A percentile compares a stretch with the other conserved stretches of the same genome.
Conservation (phyloP, 2,888 invertebrate genomes). For the Sesia apiformis region DNA sequence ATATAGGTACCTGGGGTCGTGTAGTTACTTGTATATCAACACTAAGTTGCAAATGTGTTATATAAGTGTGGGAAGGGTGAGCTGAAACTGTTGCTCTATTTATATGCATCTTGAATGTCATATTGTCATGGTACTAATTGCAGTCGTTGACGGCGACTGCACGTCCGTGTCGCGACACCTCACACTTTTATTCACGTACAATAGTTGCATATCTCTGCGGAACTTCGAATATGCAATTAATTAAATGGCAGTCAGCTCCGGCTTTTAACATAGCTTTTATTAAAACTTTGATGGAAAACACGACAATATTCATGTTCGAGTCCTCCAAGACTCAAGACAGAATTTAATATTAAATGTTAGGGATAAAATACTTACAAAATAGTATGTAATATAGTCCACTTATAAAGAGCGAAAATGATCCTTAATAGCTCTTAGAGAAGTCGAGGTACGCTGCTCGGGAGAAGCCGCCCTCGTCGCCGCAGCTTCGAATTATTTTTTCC, state of each 20-base stretch:
- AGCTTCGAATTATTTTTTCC: conserved; percentile 69
- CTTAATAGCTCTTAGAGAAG: conserved; percentile 21
- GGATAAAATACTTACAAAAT: neutral
- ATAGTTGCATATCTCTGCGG: neutral
- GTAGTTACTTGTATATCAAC: too few relatives aligned
- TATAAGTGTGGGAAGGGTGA: neutral
- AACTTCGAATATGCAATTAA: conserved; percentile 23
- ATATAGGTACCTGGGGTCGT: too few relatives aligned
- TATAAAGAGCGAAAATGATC: conserved; percentile 39
- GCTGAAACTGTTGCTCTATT: conserved; percentile 35
- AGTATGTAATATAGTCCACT: conserved; percentile 1
- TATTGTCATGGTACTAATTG: conserved; percentile 62
- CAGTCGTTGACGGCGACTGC: conserved; percentile 10
- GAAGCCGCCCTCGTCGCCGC: conserved; percentile 35
- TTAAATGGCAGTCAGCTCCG: conserved; percentile 5
- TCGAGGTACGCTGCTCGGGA: conserved; percentile 4
- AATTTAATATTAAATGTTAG: neutral
- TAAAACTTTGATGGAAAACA: conserved; percentile 19
- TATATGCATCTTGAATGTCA: conserved; percentile 68
- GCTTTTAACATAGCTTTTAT: conserved; percentile 16
- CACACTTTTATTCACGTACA: neutral
- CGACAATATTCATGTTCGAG: neutral
- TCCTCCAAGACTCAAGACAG: neutral
- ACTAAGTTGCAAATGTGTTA: conserved; percentile 7
- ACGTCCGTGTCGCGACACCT: neutral